These are phyloP conservation scores for Crenichthys baileyi DNA, from an alignment of 2,797 vertebrate species.

Conservation along the genomic window DNA sequence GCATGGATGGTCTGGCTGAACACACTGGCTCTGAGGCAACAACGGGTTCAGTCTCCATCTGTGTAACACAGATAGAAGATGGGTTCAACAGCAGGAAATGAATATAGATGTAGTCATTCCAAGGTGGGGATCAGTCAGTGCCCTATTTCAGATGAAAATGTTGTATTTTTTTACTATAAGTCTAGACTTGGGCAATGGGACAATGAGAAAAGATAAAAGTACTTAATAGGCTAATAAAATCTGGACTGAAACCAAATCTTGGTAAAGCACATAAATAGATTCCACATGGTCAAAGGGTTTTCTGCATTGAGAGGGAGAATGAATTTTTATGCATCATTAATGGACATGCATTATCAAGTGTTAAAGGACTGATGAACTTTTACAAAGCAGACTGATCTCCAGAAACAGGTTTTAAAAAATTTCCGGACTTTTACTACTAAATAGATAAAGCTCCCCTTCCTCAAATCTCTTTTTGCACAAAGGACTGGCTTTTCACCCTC, in stretches of 20 bases:
- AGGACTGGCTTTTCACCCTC: conserved; percentile 36
- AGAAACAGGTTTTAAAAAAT: background rate
- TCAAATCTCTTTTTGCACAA: conserved; percentile 35
- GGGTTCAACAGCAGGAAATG: background rate
- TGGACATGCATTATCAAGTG: background rate
- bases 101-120: conserved; percentile 1
- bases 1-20: conserved; percentile 61
- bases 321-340: background rate
- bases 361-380: background rate
- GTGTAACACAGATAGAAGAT: conserved; percentile 29
- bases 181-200: background rate
- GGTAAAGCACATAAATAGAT: background rate
- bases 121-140: background rate
- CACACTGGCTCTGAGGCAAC: conserved; percentile 71
- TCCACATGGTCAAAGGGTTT: background rate
- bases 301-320: background rate
- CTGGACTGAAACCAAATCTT: background rate
- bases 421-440: background rate
- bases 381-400: background rate
- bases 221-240: background rate
- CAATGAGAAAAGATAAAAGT: background rate
- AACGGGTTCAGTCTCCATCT: conserved; percentile 86
- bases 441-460: conserved; percentile 27
- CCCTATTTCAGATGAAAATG: too few relatives aligned
- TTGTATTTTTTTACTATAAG: background rate